phyloP scores from a whole-genome alignment of 2,113 vertebrate genomes.

The Pygoscelis antarcticus region DNA sequence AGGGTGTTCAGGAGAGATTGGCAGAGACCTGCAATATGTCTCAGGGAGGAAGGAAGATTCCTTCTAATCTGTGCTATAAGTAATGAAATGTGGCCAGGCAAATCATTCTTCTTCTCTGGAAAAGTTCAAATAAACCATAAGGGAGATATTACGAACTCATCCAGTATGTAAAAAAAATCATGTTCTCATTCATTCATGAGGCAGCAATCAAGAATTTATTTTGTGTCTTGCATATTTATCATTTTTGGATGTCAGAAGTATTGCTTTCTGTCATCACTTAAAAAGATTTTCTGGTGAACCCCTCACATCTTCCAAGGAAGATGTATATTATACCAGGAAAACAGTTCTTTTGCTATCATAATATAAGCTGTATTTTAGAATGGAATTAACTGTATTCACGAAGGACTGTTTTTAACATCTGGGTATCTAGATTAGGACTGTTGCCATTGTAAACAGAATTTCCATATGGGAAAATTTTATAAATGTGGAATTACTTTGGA shows the following conservation, averaged over 20 bases:
- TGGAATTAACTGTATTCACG: not conserved
- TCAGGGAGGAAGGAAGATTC: not conserved
- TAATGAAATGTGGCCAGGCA: constrained; percentile 36
- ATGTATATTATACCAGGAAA: not conserved
- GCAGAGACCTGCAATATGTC: not conserved
- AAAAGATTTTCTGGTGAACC: constrained; percentile 4
- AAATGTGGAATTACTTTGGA: not conserved
- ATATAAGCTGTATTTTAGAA: not conserved
- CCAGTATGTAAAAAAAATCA: not conserved
- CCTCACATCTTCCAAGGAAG: not conserved
- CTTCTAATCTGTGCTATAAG: not conserved
- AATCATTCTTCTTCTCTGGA: constrained; percentile 19
- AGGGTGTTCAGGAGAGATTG: not conserved
- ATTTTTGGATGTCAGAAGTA: not conserved
- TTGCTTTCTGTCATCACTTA: constrained; percentile 1
- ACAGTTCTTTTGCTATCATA: not conserved
- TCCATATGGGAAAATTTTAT: not conserved
- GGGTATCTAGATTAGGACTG: not conserved
- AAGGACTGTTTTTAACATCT: not conserved
- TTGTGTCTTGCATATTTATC: not conserved
- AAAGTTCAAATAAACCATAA: constrained; percentile 35
- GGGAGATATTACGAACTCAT: constrained; percentile 21
- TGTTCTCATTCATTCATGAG: not conserved
- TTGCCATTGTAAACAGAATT: not conserved
- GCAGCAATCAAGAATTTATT: not conserved